These are phyloP conservation scores for Himalopsyche phryganea DNA, from an alignment of 1,140 invertebrate genomes.

Conservation along the genomic window DNA sequence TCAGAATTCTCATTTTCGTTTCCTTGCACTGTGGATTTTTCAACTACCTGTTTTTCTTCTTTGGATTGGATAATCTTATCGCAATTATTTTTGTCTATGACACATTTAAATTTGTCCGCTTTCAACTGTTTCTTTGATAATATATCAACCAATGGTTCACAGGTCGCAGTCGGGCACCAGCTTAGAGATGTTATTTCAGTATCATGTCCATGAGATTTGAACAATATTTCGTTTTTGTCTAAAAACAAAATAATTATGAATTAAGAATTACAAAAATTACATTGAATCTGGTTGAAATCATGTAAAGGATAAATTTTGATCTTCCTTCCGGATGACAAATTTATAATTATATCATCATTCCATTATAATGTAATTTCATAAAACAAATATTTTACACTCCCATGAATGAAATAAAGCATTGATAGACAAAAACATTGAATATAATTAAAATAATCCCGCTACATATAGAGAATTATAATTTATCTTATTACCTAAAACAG, in stretches of 20 bases:
- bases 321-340: no score
- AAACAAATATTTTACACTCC: no score
- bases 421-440: no score
- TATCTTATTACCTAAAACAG: conserved; percentile 53
- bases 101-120: neutral
- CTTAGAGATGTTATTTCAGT: conserved; percentile 65
- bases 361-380: no score
- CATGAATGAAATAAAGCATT: no score
- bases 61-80: neutral
- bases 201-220: conserved; percentile 68
- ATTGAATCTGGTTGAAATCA: no score
- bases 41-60: neutral
- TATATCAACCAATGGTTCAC: conserved; percentile 19
- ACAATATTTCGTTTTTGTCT: conserved; percentile 57
- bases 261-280: neutral
- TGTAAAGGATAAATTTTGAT: no score
- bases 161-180: conserved; percentile 64
- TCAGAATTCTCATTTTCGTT: conserved; percentile 2
- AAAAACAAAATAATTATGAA: conserved; percentile 35
- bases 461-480: no score
- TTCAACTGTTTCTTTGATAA: conserved; percentile 11
- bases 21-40: neutral
- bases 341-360: no score
- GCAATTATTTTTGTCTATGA: neutral
- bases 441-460: no score